phyloP scores from a whole-genome alignment of 2,113 vertebrate species.

The Pan troglodytes region NHGRI_mPanTro3-v2.1_pri NC_072401.2:83394501-83395000 shows the following conservation, averaged over 20 bases:
- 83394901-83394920: not conserved
- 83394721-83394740: not conserved
- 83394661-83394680: not conserved
- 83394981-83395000: not conserved
- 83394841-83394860: not conserved
- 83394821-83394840: rapidly evolving
- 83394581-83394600: not conserved
- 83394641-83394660: not conserved
- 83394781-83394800: not conserved
- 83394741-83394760: not conserved
- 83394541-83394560: not conserved
- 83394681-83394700: not conserved
- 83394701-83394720: not conserved
- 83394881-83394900: not conserved
- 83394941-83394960: not conserved
- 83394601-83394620: not conserved
- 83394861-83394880: not conserved
- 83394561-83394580: not conserved
- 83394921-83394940: not conserved
- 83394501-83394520: not conserved
- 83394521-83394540: not conserved
- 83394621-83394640: not conserved
- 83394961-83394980: not conserved
- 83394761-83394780: not conserved
- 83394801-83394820: rapidly evolving